phyloP scores from a whole-genome alignment of 2,797 vertebrate genomes.

The Labeo calbasu region DNA sequence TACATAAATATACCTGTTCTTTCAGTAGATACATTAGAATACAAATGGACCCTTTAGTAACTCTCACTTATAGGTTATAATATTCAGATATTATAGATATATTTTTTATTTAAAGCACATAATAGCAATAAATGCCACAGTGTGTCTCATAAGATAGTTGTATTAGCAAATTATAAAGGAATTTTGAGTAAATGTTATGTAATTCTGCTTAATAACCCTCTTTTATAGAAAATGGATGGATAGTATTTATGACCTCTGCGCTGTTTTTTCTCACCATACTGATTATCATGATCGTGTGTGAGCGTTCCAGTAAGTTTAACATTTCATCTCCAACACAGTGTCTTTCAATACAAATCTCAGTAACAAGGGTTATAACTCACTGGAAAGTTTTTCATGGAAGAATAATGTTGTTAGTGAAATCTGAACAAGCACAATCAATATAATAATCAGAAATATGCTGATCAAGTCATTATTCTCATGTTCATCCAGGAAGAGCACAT shows the following conservation, averaged over 20 bases:
- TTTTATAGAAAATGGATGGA: background rate
- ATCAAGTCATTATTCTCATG: background rate
- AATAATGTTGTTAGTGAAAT: background rate
- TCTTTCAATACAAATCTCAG: background rate
- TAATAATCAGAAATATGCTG: background rate
- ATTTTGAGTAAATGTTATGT: background rate
- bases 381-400: background rate
- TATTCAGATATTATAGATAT: background rate
- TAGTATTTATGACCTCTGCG: background rate
- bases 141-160: background rate
- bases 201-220: background rate
- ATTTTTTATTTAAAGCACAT: background rate
- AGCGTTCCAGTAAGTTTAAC: slow-evolving; percentile 38
- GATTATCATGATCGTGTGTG: slow-evolving; percentile 5
- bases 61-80: background rate
- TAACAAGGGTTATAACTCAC: background rate
- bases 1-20: background rate
- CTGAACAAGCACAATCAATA: background rate
- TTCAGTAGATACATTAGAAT: background rate
- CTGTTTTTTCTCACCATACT: background rate
- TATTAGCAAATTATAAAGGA: background rate
- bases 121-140: background rate
- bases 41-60: background rate
- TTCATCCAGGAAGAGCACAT: slow-evolving; percentile 21
- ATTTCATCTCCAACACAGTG: background rate